Evolutionary conservation across 2,797 vertebrate genomes (phyloP), one percentile per base, ranked within the genome.

Genomic region (Gymnodraco acuticeps): DNA sequence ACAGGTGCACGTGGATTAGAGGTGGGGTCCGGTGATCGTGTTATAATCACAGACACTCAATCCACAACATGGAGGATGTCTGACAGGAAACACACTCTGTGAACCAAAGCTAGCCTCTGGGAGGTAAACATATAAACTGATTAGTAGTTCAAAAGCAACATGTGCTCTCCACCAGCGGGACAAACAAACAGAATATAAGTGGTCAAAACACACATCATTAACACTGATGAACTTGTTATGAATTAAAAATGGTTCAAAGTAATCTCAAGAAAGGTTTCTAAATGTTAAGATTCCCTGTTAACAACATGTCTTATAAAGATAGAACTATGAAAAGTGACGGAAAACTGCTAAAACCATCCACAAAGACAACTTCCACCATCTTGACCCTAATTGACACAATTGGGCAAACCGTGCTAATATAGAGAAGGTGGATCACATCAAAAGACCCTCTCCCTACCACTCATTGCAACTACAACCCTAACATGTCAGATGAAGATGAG

Each of bases 1-100:
- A 92, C 87, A 90, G 75, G 91, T 91, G 89, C 88, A 92, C 82
- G 88, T 88, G 90, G 89, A 92, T 91, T 79, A 87, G 89, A 90
- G 89, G 87, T 62, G 82, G 74, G 73, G 88, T 89, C 90, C 87
- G 64, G 92, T 89, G 89, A 92, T 93, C 88, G 84, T 70, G 86
- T 73, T 69, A 84, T 65, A 86, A 91, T 92, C 92, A 92, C 91
- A 87, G 82, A 90, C 89, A 86, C 85, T 91, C 87, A 89, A 87
- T 91, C 92, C 92, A 92, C 89, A 70, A 86, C 83, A 93, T 90
- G 91, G 90, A 90, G 67, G 89, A 93, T 82, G 84, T 79, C 77
- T 87, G 89, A 91, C 89, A 85, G 85, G 65, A 82, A 85, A 76
- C 2, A 78, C 77, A 74, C 80, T 64, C 70, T 64, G 67, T 55